These are phyloP conservation scores for Lasiurus borealis DNA, from an alignment of 2,113 vertebrate genomes.

Conservation along the genomic window DNA sequence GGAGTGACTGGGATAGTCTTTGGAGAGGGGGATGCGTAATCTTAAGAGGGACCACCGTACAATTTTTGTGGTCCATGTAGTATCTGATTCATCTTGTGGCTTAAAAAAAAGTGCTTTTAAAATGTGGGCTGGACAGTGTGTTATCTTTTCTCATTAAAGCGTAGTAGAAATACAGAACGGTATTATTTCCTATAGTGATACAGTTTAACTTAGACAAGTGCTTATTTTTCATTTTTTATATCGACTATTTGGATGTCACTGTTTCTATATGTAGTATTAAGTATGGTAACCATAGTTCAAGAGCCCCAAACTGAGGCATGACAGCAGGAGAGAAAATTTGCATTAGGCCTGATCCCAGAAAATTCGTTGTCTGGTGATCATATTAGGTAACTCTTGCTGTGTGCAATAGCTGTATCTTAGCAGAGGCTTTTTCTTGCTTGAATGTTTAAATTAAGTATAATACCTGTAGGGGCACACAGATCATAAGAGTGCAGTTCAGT, in stretches of 20 bases:
- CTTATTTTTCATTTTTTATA: neutral
- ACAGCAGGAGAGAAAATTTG: neutral
- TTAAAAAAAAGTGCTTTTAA: slow-evolving; percentile 31
- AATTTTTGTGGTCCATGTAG: neutral
- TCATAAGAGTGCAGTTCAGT: neutral
- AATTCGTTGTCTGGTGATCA: neutral
- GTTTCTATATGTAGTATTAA: neutral
- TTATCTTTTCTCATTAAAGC: slow-evolving; percentile 30
- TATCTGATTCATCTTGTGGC: neutral
- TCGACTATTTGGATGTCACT: neutral
- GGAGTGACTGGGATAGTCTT: neutral
- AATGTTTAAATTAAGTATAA: neutral
- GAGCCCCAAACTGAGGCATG: neutral
- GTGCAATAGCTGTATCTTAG: neutral
- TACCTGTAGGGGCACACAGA: neutral
- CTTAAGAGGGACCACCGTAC: neutral
- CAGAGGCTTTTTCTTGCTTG: neutral
- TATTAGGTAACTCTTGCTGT: neutral
- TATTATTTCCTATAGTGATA: neutral
- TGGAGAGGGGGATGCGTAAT: neutral
- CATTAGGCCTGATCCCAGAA: neutral
- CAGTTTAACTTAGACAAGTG: slow-evolving; percentile 12
- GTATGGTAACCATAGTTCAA: neutral
- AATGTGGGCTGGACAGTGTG: neutral
- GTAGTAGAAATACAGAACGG: neutral